Evolutionary conservation across 2,113 vertebrate genomes (phyloP).

Genomic region (Chauna torquata): DNA sequence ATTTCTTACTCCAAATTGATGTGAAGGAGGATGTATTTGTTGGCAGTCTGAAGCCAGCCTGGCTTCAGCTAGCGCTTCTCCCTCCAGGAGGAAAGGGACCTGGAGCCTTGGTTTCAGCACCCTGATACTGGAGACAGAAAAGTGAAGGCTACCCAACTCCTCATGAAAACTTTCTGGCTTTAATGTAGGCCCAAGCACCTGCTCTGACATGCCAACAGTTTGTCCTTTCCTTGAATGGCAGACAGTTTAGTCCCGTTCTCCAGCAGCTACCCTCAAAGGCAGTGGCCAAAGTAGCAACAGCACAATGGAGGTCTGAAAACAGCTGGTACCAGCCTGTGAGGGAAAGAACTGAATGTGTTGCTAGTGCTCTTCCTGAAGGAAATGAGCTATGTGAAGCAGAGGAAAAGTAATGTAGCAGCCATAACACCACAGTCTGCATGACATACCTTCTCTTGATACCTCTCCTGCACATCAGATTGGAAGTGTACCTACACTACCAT

Average conservation of each 20-base stretch:
- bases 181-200: neutral
- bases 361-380: neutral
- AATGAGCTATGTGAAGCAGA: neutral
- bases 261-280: neutral
- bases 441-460: neutral
- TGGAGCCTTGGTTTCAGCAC: neutral
- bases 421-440: fast-evolving
- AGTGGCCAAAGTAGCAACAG: neutral
- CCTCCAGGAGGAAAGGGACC: neutral
- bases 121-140: neutral
- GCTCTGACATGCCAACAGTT: neutral
- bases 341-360: fast-evolving
- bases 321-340: too few species aligned
- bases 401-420: neutral
- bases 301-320: neutral
- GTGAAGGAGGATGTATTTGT: neutral
- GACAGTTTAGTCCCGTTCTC: neutral
- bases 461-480: neutral
- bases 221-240: neutral
- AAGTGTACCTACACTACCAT: neutral
- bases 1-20: neutral
- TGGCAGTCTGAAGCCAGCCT: neutral
- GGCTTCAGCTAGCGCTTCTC: neutral
- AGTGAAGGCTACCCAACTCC: neutral
- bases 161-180: neutral